These are phyloP conservation scores for Hyperoplus immaculatus DNA, from an alignment of 2,797 vertebrate genomes.

Conservation along the genomic window DNA sequence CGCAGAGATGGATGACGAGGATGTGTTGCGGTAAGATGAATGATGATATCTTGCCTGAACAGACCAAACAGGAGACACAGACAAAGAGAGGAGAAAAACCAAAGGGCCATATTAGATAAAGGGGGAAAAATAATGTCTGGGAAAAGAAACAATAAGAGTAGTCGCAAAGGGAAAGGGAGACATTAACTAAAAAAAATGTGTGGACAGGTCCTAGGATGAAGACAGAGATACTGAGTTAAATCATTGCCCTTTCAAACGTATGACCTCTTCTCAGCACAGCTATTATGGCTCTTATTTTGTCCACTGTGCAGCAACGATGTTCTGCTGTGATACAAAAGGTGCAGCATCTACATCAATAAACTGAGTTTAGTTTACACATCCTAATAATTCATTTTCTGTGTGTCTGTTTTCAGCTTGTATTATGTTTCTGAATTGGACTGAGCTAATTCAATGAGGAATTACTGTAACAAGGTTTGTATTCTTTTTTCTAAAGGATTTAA, in stretches of 20 bases:
- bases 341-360: constrained; percentile 15
- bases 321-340: background rate
- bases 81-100: background rate
- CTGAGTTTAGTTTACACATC: background rate
- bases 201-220: background rate
- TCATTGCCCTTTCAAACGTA: constrained; percentile 4
- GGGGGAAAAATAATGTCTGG: background rate
- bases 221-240: constrained; percentile 10
- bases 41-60: constrained; percentile 22
- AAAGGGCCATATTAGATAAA: constrained; percentile 37
- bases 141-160: constrained; percentile 5
- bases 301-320: background rate
- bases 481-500: constrained; percentile 21
- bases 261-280: constrained; percentile 3
- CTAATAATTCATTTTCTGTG: constrained; percentile 5
- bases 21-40: constrained; percentile 39
- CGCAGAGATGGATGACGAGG: constrained; percentile 53
- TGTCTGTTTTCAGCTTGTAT: constrained; percentile 10
- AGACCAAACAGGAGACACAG: constrained; percentile 16
- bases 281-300: constrained; percentile 7
- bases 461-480: constrained; percentile 18
- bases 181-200: constrained; percentile 15
- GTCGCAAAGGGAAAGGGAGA: background rate
- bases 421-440: background rate
- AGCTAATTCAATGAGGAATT: constrained; percentile 28